These are phyloP conservation scores for Campoplex capitator DNA, from an alignment of 2,888 invertebrate genomes.

Conservation along the genomic window DNA sequence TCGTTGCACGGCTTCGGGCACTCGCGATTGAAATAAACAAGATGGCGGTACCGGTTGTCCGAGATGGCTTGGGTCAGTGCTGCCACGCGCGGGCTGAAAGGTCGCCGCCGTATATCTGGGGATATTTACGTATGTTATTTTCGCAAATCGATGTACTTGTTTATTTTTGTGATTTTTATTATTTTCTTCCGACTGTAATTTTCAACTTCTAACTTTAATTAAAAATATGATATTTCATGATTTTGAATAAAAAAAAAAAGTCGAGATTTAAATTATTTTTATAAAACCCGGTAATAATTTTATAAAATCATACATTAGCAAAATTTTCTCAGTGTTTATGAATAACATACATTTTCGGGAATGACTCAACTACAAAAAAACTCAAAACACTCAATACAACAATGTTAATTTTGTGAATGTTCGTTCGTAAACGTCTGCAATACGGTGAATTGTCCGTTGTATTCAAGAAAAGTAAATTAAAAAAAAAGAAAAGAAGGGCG, in stretches of 20 bases:
- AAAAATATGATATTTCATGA: background rate
- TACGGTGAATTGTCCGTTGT: background rate
- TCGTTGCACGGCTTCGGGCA: slow-evolving; percentile 31
- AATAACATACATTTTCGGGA: too few species aligned
- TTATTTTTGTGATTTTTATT: background rate
- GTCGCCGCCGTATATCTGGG: background rate
- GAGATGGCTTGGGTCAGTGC: slow-evolving; percentile 65
- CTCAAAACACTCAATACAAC: too few species aligned
- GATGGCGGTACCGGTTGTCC: slow-evolving; percentile 77
- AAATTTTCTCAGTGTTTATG: too few species aligned
- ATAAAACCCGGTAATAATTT: too few species aligned
- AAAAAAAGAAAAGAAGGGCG: background rate
- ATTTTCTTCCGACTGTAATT: background rate
- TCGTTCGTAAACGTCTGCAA: too few species aligned
- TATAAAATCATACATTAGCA: too few species aligned
- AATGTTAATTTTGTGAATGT: too few species aligned
- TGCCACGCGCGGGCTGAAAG: slow-evolving; percentile 26
- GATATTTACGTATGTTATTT: slow-evolving; percentile 7
- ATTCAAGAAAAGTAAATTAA: background rate
- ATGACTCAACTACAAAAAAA: too few species aligned
- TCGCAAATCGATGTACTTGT: background rate
- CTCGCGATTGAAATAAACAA: slow-evolving; percentile 78
- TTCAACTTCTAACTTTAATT: background rate
- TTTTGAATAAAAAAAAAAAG: background rate
- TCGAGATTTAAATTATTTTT: too few species aligned